Conservation (phyloP, 1,140 invertebrate species). For the Himalopsyche phryganea region DNA sequence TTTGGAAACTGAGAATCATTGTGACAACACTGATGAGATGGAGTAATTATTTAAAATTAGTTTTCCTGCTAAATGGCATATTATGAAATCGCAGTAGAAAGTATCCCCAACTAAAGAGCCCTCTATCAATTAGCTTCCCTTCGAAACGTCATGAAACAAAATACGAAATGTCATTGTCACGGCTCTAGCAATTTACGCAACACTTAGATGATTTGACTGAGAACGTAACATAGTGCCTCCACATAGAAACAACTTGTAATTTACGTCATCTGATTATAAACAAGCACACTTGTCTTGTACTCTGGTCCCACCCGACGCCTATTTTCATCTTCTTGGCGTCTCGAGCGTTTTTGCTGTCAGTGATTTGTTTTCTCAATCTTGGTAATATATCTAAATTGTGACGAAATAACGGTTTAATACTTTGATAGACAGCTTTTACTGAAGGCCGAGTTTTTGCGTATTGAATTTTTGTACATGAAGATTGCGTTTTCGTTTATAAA, state of each 20-base stretch:
- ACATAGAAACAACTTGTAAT: constrained; percentile 27
- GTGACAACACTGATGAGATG: too few species aligned
- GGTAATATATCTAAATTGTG: constrained; percentile 30
- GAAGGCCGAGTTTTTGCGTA: too few species aligned
- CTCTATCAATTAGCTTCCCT: too few species aligned
- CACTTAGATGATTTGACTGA: constrained; percentile 29
- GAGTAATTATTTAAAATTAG: too few species aligned
- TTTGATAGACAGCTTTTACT: constrained; percentile 12
- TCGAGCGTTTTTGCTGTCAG: constrained; percentile 25
- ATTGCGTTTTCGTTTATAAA: too few species aligned
- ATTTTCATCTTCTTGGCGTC: constrained; percentile 18
- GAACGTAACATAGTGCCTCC: constrained; percentile 11
- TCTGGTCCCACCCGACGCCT: constrained; percentile 5
- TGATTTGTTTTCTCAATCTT: constrained; percentile 33
- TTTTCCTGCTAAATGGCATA: too few species aligned
- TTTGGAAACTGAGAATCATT: too few species aligned
- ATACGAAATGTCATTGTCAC: constrained; percentile 18
- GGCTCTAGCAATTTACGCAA: constrained; percentile 24
- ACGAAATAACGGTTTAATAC: constrained; percentile 24
- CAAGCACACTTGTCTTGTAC: constrained; percentile 16
- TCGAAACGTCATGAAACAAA: not conserved
- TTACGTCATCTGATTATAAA: constrained; percentile 29
- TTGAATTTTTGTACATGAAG: too few species aligned
- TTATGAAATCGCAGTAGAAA: too few species aligned
- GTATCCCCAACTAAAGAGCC: too few species aligned